Evolutionary conservation across 2,797 vertebrate species (phyloP), one percentile per base, ranked within the genome.

Genomic region (Adelosebastes latens): DNA sequence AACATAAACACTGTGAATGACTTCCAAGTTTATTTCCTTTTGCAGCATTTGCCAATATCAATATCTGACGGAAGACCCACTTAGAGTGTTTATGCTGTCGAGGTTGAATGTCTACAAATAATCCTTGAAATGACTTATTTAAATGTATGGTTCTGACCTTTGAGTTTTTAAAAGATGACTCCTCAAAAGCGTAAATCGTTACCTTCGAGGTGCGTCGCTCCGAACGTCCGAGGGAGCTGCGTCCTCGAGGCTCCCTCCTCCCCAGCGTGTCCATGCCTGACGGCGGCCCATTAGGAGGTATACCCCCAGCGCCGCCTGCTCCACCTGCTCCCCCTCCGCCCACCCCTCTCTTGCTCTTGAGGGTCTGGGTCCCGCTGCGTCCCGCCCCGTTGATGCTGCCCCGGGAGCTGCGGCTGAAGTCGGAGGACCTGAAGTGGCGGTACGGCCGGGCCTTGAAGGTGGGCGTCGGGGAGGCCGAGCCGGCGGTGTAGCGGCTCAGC

Each of bases 401-500:
- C 0, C 98, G 93, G 32, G 98, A 99, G 90, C 98, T 98, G 70
- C 98, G 97, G 92, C 98, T 99, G 89, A 99, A 99, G 75, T 99
- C 99, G 0, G 97, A 99, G 1, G 98, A 99, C 83, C 98, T 96
- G 83, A 99, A 98, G 84, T 98, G 96, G 59, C 97, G 93, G 79
- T 98, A 98, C 1, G 97, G 97, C 29, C 97, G 96, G 0, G 97
- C 97, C 93, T 98, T 99, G 94, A 99, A 99, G 25, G 98, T 98
- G 29, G 99, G 99, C 0, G 98, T 99, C 0, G 99, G 98, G 2
- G 99, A 99, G 20, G 98, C 97, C 0, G 99, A 99, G 18, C 99
- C 98, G 0, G 98, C 99, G 0, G 98, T 99, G 85, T 99, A 99
- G 78, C 98, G 97, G 90, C 97, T 99, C 14, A 99, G 97, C 49